Conservation (phyloP, 2,888 invertebrate genomes). For the Furcula furcula region DNA sequence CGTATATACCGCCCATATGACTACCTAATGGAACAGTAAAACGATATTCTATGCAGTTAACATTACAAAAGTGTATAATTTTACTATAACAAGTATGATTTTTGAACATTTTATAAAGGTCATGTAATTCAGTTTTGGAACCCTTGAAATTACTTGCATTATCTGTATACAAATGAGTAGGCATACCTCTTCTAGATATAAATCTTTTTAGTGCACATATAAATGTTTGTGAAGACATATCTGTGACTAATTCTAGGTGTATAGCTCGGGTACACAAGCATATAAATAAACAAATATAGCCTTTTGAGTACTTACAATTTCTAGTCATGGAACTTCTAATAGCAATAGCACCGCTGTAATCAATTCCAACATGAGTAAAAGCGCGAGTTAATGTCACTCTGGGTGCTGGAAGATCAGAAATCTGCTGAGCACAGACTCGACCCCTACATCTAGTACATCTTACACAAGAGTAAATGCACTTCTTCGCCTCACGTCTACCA, state of each 20-base stretch:
- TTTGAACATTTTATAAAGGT: conserved; percentile 6
- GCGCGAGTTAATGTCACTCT: conserved; percentile 8
- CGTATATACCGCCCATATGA: conserved; percentile 6
- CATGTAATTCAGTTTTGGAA: conserved; percentile 4
- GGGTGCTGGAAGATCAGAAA: conserved; percentile 7
- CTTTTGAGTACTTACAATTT: too few relatives aligned
- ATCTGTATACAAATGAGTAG: conserved; percentile 4
- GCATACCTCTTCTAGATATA: conserved; percentile 4
- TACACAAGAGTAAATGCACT: conserved; percentile 2
- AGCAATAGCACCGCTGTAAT: conserved; percentile 12
- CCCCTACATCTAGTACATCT: conserved; percentile 7
- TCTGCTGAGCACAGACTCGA: conserved; percentile 11
- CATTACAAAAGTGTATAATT: conserved; percentile 2
- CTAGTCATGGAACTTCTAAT: conserved; percentile 7
- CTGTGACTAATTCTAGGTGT: background rate
- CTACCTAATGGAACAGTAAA: conserved; percentile 3
- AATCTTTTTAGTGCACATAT: conserved; percentile 5
- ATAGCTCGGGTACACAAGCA: background rate
- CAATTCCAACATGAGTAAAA: conserved; percentile 11
- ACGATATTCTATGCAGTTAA: conserved; percentile 1
- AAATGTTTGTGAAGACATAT: conserved; percentile 2
- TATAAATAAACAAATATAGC: too few relatives aligned
- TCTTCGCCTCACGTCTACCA: background rate
- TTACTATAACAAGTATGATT: conserved; percentile 3
- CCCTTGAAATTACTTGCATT: conserved; percentile 8